Conservation (phyloP, 2,797 vertebrate genomes). For the Rhyacichthys aspro region DNA sequence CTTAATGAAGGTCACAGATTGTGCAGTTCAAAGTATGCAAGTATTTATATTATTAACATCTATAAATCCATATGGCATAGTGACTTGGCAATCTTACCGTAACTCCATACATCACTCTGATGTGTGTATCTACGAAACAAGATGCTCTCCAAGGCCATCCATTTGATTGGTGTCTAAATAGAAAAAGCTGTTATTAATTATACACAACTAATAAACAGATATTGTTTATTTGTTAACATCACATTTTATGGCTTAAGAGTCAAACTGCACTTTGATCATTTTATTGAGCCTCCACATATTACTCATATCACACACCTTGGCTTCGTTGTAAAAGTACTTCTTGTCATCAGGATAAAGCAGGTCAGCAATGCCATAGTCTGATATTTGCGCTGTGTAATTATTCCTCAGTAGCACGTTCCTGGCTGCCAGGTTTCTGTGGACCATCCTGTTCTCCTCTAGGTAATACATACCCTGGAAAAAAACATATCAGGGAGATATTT, state of each 20-base stretch:
- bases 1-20: conserved; percentile 62
- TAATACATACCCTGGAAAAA: conserved; percentile 92
- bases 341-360: conserved; percentile 93
- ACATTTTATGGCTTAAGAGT: neutral
- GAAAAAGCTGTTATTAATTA: neutral
- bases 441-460: conserved; percentile 93
- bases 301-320: conserved; percentile 81
- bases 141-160: conserved; percentile 97
- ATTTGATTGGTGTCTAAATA: conserved; percentile 90
- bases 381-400: conserved; percentile 90
- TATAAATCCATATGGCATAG: too few relatives aligned
- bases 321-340: conserved; percentile 90
- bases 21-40: too few relatives aligned
- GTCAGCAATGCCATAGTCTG: conserved; percentile 93
- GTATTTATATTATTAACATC: too few relatives aligned
- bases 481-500: neutral
- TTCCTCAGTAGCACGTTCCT: conserved; percentile 93
- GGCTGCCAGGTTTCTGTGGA: conserved; percentile 93
- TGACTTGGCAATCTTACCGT: conserved; percentile 80
- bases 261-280: conserved; percentile 20
- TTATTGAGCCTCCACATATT: neutral
- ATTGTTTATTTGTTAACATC: too few relatives aligned
- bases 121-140: conserved; percentile 94
- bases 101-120: conserved; percentile 98
- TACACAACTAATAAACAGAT: neutral